These are phyloP conservation scores for Aeoliscus strigatus DNA, from an alignment of 2,797 vertebrate species.

Conservation along the genomic window DNA sequence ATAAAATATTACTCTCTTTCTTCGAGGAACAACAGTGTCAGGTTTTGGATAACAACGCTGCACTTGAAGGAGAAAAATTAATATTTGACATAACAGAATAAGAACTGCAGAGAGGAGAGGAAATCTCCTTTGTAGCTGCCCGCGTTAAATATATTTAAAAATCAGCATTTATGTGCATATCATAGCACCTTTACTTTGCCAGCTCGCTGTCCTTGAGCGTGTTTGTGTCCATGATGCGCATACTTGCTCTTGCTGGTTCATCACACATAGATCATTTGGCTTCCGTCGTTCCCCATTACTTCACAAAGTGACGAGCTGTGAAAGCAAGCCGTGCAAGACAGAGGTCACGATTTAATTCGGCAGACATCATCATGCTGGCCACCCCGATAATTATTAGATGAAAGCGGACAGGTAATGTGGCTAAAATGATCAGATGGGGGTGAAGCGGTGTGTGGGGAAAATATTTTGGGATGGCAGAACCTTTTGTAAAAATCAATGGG, in stretches of 20 bases:
- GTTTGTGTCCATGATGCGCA: slow-evolving; percentile 36
- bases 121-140: slow-evolving; percentile 7
- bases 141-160: background rate
- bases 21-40: slow-evolving; percentile 19
- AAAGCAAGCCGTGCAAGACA: slow-evolving; percentile 46
- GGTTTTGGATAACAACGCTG: slow-evolving; percentile 16
- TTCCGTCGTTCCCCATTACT: slow-evolving; percentile 53
- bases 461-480: background rate
- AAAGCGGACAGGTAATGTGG: slow-evolving; percentile 61
- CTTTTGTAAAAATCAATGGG: slow-evolving; percentile 40
- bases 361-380: slow-evolving; percentile 56
- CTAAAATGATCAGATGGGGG: slow-evolving; percentile 54
- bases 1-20: slow-evolving; percentile 40
- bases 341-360: slow-evolving; percentile 60
- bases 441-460: background rate
- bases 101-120: slow-evolving; percentile 7
- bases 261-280: slow-evolving; percentile 54
- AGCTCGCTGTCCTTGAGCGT: slow-evolving; percentile 41
- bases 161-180: background rate
- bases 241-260: slow-evolving; percentile 35
- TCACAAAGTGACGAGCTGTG: slow-evolving; percentile 46
- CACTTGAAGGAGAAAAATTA: slow-evolving; percentile 17
- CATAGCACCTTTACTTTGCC: slow-evolving; percentile 10
- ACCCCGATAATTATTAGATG: slow-evolving; percentile 64
- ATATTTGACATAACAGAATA: slow-evolving; percentile 20